Evolutionary conservation across 2,113 vertebrate genomes (phyloP).

Genomic region (Junco hyemalis): DNA sequence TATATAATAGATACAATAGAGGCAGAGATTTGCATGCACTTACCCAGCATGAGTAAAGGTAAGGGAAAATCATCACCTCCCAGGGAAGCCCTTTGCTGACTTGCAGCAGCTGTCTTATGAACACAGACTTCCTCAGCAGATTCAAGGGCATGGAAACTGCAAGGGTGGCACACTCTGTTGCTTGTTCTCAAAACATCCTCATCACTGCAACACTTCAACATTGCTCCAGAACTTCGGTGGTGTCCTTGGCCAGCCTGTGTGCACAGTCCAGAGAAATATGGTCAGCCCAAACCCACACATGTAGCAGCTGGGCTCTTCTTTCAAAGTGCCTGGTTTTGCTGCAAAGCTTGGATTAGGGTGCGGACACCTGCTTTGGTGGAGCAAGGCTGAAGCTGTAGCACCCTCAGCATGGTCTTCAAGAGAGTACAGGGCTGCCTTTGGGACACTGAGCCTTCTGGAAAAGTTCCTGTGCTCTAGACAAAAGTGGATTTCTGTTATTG

Average conservation of each 20-base stretch:
- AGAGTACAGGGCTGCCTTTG: neutral
- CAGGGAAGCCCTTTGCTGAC: neutral
- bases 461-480: neutral
- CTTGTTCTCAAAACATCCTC: neutral
- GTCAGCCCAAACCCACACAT: neutral
- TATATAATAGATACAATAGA: neutral
- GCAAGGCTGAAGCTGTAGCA: neutral
- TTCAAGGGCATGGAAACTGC: neutral
- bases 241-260: neutral
- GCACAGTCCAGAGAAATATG: neutral
- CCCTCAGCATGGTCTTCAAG: neutral
- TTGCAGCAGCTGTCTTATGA: neutral
- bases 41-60: neutral
- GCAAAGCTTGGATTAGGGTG: neutral
- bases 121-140: neutral
- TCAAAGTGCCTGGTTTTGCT: neutral
- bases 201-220: neutral
- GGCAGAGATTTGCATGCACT: neutral
- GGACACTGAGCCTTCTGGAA: neutral
- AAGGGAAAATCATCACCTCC: neutral
- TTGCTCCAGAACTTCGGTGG: neutral
- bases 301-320: neutral
- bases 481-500: slow-evolving; percentile 12
- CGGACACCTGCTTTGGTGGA: neutral
- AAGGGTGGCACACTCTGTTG: neutral